Percentiles rank a stretch among this genome's conserved stretches.
These are phyloP conservation scores for Psilanteris sp. DNA, from an alignment of 1,140 invertebrate species.

Conservation along the genomic window DNA sequence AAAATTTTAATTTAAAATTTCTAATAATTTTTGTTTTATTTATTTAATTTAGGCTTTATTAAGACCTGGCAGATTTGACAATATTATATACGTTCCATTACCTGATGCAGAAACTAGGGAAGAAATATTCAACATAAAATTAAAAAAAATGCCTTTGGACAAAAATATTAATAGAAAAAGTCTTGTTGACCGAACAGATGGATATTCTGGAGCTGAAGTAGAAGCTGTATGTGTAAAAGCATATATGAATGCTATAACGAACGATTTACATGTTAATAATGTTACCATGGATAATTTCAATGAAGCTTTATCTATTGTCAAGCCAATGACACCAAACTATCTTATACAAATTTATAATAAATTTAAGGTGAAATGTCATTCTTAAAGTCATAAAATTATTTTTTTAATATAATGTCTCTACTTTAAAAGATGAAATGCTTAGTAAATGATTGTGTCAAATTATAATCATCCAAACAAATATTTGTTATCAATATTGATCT, in stretches of 20 bases:
- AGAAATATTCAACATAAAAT: slow-evolving; percentile 87
- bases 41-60: slow-evolving; percentile 85
- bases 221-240: slow-evolving; percentile 93
- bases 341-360: slow-evolving; percentile 76
- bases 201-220: slow-evolving; percentile 94
- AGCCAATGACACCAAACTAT: slow-evolving; percentile 85
- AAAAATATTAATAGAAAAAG: slow-evolving; percentile 82
- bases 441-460: too few species aligned
- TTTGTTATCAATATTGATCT: too few species aligned
- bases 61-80: slow-evolving; percentile 92
- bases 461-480: too few species aligned
- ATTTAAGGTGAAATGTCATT: too few species aligned
- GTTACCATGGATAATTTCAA: slow-evolving; percentile 84
- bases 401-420: too few species aligned
- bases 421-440: too few species aligned
- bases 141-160: slow-evolving; percentile 82
- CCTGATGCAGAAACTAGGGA: slow-evolving; percentile 86
- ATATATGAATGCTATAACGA: slow-evolving; percentile 88
- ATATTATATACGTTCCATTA: slow-evolving; percentile 92
- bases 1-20: background rate
- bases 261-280: slow-evolving; percentile 82
- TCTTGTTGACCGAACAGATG: slow-evolving; percentile 84
- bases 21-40: background rate
- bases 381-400: too few species aligned
- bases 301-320: slow-evolving; percentile 83